Base-by-base conservation (phyloP, 2,888 invertebrate genomes). In the Lithosia quadra region DNA sequence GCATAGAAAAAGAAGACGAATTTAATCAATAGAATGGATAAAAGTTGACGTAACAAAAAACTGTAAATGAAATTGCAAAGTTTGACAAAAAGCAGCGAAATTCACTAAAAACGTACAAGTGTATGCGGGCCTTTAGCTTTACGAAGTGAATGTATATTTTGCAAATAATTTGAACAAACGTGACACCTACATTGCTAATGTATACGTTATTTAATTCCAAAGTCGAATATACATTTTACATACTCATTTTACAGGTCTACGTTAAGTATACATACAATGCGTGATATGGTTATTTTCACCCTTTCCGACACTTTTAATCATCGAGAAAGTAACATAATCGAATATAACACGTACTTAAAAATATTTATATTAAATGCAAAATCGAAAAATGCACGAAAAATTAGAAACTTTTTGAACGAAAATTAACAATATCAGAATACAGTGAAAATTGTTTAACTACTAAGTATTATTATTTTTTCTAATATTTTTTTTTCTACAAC, bases 231-330 rank as follows among this genome's bases (percentile, higher is more conserved):
- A 88, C 85, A 86, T 88, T 87, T 84, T 84, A 86, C 79, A 87
- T 87, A 90, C 76, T 83, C 86, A 85, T 84, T 84, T 82, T 86
- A 86, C 83, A 86, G 82, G 76, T 82, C 87, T 90, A 89, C 82
- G 81, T 86, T 87, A 88, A 88, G 86, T 91, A 91, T 90, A 91
- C 88, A 91, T 92, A 91, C 82, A 87, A 90, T 91, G 83, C 86
- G 93, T 94, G 94, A 94, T 94, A 94, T 94, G 94, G 91, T 92
- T 89, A 87, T 88, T 82, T 91, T 87, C 88, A 90, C 88, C 90
- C 89, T 88, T 85, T 85, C 79, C 76, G 74, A 76, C 70, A 60
- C 57, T 15, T 65, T 53, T 15, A n/a, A 33, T 61, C 60, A 75
- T 75, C 77, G 78, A 77, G 76, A 78, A 80, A 72, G 75, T 79